Percentiles rank a stretch among this genome's conserved stretches.
Conservation (phyloP, 2,888 invertebrate species). For the Anaspis maculata region DNA sequence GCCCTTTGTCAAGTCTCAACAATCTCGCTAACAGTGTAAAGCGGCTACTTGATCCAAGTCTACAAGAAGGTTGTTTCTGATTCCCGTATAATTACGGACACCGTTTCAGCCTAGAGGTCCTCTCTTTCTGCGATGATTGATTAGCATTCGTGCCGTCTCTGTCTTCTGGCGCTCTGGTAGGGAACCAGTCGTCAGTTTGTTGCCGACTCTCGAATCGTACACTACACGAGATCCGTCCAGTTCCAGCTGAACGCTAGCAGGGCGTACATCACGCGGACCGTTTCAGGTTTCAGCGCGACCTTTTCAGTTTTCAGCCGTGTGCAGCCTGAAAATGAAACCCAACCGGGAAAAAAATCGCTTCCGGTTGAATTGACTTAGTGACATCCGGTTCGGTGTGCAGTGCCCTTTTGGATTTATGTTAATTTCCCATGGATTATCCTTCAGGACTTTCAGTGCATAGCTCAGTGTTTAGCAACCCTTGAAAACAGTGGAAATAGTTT, state of each 20-base stretch:
- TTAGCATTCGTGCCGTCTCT: conserved; percentile 25
- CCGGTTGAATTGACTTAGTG: no score
- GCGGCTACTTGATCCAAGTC: conserved; percentile 40
- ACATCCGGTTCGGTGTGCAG: no score
- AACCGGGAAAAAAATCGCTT: no score
- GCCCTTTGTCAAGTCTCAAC: conserved; percentile 34
- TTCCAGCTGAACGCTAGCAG: conserved; percentile 21
- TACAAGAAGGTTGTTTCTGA: conserved; percentile 41
- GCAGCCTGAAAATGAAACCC: no score
- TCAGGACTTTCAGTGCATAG: no score
- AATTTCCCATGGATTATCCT: no score
- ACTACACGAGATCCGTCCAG: conserved; percentile 28
- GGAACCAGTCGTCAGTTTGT: conserved; percentile 40
- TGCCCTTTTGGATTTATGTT: no score
- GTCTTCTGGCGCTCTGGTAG: conserved; percentile 30
- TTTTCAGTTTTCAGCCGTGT: no score
- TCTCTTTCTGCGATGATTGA: conserved; percentile 26
- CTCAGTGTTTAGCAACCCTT: no score
- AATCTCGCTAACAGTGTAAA: conserved; percentile 38
- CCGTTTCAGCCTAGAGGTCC: conserved; percentile 19
- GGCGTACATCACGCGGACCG: conserved; percentile 18
- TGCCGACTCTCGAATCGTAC: conserved; percentile 34
- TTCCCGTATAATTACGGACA: conserved; percentile 40
- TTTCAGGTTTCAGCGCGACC: not conserved
- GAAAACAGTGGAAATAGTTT: no score